Evolutionary conservation across 2,113 vertebrate species (phyloP).

Genomic region (Plectropomus leopardus): DNA sequence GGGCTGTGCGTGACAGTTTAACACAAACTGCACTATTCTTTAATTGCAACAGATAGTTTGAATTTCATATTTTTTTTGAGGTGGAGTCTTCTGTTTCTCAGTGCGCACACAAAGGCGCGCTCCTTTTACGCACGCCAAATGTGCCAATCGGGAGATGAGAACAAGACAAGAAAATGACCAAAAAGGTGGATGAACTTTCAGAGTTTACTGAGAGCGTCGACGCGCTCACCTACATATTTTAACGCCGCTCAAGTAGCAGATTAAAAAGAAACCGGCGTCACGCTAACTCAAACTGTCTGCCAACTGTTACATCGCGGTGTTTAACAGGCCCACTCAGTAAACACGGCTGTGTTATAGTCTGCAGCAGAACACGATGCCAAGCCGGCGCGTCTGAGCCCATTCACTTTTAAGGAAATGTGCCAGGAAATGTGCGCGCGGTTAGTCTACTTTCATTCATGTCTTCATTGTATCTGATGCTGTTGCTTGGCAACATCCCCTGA

Average conservation of each 20-base stretch:
- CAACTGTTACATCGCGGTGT: conserved; percentile 48
- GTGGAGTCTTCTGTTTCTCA: conserved; percentile 18
- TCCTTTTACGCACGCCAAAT: conserved; percentile 60
- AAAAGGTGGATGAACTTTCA: conserved; percentile 9
- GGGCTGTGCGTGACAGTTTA: background rate
- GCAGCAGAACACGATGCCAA: conserved; percentile 39
- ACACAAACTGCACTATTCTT: background rate
- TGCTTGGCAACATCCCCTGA: conserved; percentile 89
- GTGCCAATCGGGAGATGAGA: background rate
- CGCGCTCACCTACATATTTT: background rate
- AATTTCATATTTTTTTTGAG: background rate
- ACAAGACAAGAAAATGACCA: background rate
- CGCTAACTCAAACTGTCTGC: background rate
- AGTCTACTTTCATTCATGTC: conserved; percentile 85
- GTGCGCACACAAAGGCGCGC: conserved; percentile 33
- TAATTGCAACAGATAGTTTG: background rate
- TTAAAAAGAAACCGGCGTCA: background rate
- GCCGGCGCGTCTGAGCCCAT: conserved; percentile 66
- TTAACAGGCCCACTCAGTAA: conserved; percentile 23
- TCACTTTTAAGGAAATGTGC: conserved; percentile 48
- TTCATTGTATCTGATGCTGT: conserved; percentile 87
- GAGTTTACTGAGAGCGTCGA: background rate
- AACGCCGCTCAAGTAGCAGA: background rate
- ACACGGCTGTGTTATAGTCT: conserved; percentile 13
- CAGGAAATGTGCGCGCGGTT: conserved; percentile 64